Evolutionary conservation across 2,797 vertebrate species (phyloP), one percentile per base, ranked within the genome.

Genomic region (Mormyrus hasselquistii): DNA sequence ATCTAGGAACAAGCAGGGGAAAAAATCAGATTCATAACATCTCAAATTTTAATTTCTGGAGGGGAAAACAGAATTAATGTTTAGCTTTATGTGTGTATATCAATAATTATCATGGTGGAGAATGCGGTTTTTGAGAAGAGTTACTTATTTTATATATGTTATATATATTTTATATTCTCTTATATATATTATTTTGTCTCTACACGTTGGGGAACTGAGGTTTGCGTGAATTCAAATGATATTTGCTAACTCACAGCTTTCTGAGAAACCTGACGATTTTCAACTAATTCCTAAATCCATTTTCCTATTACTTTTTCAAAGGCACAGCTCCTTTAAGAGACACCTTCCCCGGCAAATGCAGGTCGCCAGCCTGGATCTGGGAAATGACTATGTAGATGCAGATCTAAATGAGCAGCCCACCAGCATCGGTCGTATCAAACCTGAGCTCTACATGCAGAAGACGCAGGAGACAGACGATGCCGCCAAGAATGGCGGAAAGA

Each of bases 321-420:
- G 98, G 93, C 98, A 99, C 95, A 99, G 96, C 73, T 99, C 98
- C 59, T 99, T 99, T 94, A 99, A 99, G 93, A 96, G 98, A 89
- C 98, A 99, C 94, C 96, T 99, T 85, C 97, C 97, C 0, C 94
- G 98, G 89, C 98, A 99, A 92, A 99, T 99, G 98, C 97, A 99
- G 0, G 97, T 98, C 1, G 95, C 97, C 92, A 99, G 98, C 34
- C 93, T 99, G 89, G 98, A 99, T 92, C 96, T 97, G 0, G 97
- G 98, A 86, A 96, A 96, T 0, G 98, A 99, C 89, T 94, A 96
- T 0, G 92, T 96, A 0, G 92, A 94, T 0, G 96, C 96, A 2
- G 96, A 98, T 0, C 97, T 99, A 19, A 47, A 82, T 1, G 76
- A 82, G 90, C 98, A 97, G 93, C 95, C 97, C 0, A 98, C 97